Percentiles rank a stretch among this genome's conserved stretches.
Evolutionary conservation across 1,140 invertebrate species (phyloP).

Genomic region (Panulirus ornatus): DNA sequence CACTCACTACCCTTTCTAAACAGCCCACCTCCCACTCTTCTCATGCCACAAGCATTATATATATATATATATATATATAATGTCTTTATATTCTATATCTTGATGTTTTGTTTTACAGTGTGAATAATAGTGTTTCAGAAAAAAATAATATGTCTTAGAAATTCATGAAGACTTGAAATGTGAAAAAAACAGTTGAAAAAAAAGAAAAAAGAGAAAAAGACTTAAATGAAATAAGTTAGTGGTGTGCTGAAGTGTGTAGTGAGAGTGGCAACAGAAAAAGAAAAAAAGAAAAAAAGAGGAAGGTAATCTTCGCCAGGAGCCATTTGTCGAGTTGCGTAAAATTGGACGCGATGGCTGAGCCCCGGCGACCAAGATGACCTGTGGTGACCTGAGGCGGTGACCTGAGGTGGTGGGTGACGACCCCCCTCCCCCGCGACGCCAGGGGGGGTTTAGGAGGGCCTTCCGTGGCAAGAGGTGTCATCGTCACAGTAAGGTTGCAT

Average conservation of each 20-base stretch:
- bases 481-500: constrained; percentile 67
- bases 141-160: too few species aligned
- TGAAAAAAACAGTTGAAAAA: constrained; percentile 3
- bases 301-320: too few species aligned
- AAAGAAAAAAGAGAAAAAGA: background rate
- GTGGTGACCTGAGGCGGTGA: constrained; percentile 45
- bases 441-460: too few species aligned
- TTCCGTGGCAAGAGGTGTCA: constrained; percentile 32
- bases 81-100: background rate
- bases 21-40: too few species aligned
- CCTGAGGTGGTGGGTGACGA: constrained; percentile 32
- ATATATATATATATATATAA: too few species aligned
- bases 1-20: too few species aligned
- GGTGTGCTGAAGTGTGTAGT: background rate
- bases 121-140: constrained; percentile 11
- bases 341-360: background rate
- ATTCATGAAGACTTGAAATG: too few species aligned
- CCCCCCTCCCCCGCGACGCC: background rate
- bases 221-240: background rate
- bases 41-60: too few species aligned
- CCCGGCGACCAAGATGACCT: constrained; percentile 44
- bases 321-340: background rate
- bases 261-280: background rate
- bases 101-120: constrained; percentile 3
- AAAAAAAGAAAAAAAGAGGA: too few species aligned